Base-by-base conservation (phyloP, 2,113 vertebrate species). In the Clarias macrocephalus region DNA sequence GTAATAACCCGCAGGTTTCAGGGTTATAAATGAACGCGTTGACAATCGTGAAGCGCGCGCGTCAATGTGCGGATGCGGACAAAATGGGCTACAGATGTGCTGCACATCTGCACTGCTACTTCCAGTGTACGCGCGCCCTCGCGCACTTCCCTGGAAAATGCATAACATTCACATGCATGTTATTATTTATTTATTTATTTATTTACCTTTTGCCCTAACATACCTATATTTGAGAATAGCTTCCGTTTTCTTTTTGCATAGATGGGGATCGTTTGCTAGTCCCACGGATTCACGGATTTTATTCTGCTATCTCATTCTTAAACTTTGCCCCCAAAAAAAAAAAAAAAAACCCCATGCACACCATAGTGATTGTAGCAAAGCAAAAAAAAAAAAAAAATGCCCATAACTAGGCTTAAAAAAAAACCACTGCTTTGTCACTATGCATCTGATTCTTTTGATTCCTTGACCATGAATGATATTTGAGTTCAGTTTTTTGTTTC, bases 401-500 rank as follows among this genome's bases (percentile, higher is more conserved):
- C 65, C 37, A 72, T 54, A 87, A 57, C 33, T 52, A 23, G 66
- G 8, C n/a, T 8, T 48, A 48, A 48, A 42, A 56, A n/a, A 56
- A 33, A 30, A 68, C 72, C 79, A 79, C 89, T 54, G 80, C 59
- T 88, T 75, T 81, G 85, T 59, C 60, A 48, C 82, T 23, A 30
- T 65, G 54, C 82, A 70, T 75, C 28, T 60, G 68, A 82, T 83
- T 79, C n/a, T 79, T 76, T 85, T 76, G 48, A 66, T 19, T 87
- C 37, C 82, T 82, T 75, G 28, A 57, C 28, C 86, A 77, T 70
- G 52, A 18, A 68, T 48, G n/a, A 4, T 88, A 59, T 88, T 60
- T 82, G 59, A 65, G 85, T 88, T 90, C 82, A 37, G 63, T 88
- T 94, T 88, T 94, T 91, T 54, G 66, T 83, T 73, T 85, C 90